These are phyloP conservation scores for Nomia melanderi DNA, from an alignment of 1,140 invertebrate species.

Conservation along the genomic window DNA sequence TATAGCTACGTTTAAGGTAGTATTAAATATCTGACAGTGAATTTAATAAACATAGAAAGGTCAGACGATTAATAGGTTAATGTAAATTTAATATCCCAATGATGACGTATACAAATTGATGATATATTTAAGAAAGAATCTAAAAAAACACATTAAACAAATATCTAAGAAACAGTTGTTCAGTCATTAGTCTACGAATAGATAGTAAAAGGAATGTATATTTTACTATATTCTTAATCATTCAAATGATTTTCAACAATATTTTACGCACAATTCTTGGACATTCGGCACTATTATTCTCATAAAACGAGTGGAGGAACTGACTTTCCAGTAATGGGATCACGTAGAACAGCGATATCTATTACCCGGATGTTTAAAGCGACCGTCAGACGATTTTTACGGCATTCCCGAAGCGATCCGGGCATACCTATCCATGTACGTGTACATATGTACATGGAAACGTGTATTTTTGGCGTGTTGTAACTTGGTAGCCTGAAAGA, in stretches of 20 bases:
- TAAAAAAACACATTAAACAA: no score
- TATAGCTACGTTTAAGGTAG: no score
- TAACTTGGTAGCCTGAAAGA: slow-evolving; percentile 43
- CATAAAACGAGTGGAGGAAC: background rate
- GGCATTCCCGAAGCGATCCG: slow-evolving; percentile 42
- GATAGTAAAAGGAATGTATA: no score
- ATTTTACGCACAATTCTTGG: background rate
- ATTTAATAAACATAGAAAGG: no score
- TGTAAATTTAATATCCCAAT: no score
- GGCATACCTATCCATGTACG: background rate
- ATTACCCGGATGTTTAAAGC: slow-evolving; percentile 29
- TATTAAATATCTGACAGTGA: no score
- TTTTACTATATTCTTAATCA: no score
- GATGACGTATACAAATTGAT: no score
- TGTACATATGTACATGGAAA: slow-evolving; percentile 10
- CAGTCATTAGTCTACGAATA: no score
- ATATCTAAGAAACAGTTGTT: no score
- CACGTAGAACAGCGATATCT: slow-evolving; percentile 32
- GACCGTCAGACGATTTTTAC: slow-evolving; percentile 47
- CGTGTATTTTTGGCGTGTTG: slow-evolving; percentile 30
- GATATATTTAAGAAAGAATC: no score
- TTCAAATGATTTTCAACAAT: background rate
- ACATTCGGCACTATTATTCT: background rate
- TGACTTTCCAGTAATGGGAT: slow-evolving; percentile 2
- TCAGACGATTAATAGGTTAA: no score